Evolutionary conservation across 2,797 vertebrate genomes (phyloP).

Genomic region (Myotis daubentonii): DNA sequence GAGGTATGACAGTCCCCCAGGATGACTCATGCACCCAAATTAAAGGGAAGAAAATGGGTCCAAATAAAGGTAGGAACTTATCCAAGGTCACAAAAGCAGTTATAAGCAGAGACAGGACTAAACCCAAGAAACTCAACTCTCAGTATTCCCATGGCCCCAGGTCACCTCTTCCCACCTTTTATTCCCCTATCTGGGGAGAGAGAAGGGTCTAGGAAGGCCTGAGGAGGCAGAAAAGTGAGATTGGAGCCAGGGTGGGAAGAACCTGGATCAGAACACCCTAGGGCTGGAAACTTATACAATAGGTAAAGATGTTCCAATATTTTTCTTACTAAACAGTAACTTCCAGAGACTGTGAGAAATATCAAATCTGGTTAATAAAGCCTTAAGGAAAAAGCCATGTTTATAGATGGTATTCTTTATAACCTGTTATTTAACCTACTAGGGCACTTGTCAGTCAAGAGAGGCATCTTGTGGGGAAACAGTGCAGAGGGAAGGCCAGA

Average conservation of each 20-base stretch:
- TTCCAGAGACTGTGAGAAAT: neutral
- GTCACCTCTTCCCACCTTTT: neutral
- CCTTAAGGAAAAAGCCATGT: neutral
- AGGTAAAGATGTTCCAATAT: neutral
- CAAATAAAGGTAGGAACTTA: neutral
- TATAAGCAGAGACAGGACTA: neutral
- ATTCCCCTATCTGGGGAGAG: neutral
- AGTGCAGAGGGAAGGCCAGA: neutral
- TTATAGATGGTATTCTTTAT: neutral
- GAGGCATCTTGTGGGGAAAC: neutral
- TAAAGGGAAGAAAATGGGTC: conserved; percentile 3
- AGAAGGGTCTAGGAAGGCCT: neutral
- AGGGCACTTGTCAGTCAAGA: neutral
- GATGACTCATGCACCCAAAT: neutral
- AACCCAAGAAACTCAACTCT: neutral
- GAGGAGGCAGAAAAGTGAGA: neutral
- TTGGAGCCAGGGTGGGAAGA: neutral
- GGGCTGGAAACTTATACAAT: neutral
- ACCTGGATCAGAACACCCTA: neutral
- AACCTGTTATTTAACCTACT: neutral
- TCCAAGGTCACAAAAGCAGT: neutral
- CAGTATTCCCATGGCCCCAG: neutral
- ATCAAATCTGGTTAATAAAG: neutral
- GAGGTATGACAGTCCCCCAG: neutral
- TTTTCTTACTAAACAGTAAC: neutral